Conservation (phyloP, 2,797 vertebrate genomes). For the Pelochelys cantorii region DNA sequence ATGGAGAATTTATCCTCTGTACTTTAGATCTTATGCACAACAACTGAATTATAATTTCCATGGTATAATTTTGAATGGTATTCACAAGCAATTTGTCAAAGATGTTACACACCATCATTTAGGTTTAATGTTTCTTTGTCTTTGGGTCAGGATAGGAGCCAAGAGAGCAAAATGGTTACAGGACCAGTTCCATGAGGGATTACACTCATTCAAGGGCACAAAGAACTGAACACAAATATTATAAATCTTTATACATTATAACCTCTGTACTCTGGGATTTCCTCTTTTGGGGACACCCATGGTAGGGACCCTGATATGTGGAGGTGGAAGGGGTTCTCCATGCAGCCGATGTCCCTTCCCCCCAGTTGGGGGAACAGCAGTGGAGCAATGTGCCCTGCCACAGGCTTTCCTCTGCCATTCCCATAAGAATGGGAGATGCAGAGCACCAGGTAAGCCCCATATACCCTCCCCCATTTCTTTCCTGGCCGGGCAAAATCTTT, state of each 20-base stretch:
- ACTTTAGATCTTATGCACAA: slow-evolving; percentile 17
- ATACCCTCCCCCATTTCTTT: no score
- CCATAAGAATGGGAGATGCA: no score
- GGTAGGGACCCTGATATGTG: no score
- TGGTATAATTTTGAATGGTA: rapidly evolving
- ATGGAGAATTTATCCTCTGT: not conserved
- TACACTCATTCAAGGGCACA: slow-evolving; percentile 12
- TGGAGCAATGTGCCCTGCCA: no score
- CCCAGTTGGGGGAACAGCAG: no score
- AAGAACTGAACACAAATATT: not conserved
- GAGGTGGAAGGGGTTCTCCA: no score
- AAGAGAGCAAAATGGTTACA: slow-evolving; percentile 28
- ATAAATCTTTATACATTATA: not conserved
- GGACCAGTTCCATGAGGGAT: slow-evolving; percentile 2
- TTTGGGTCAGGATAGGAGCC: slow-evolving; percentile 33
- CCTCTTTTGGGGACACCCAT: no score
- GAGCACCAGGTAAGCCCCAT: no score
- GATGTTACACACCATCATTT: not conserved
- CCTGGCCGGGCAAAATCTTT: no score
- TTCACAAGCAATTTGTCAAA: not conserved
- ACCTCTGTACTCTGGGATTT: no score
- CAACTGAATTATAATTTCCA: slow-evolving; percentile 32
- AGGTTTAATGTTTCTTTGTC: slow-evolving; percentile 6
- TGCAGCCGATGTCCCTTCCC: no score
- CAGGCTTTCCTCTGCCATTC: no score